These are phyloP conservation scores for Pissodes strobi DNA, from an alignment of 1,140 invertebrate genomes.

Conservation along the genomic window DNA sequence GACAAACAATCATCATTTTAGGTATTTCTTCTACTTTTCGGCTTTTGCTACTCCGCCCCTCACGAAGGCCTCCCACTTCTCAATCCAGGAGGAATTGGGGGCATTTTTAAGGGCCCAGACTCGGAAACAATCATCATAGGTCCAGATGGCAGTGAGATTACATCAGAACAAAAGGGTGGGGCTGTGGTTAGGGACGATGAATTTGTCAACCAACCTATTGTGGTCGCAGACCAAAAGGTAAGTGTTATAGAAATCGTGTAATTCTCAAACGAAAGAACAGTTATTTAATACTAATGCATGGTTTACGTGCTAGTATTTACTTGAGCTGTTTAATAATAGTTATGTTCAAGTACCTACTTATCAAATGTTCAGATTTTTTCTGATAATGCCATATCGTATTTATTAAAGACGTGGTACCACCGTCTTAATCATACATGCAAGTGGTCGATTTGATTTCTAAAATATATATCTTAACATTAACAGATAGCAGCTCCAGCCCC, in stretches of 20 bases:
- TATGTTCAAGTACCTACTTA: too few species aligned
- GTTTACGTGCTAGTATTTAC: too few species aligned
- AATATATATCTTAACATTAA: too few species aligned
- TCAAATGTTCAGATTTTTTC: too few species aligned
- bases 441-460: too few species aligned
- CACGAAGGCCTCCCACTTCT: conserved; percentile 27
- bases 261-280: conserved; percentile 4
- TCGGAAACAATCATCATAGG: conserved; percentile 50
- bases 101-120: conserved; percentile 47
- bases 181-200: conserved; percentile 28
- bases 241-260: neutral
- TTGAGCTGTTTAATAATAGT: too few species aligned
- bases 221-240: conserved; percentile 37
- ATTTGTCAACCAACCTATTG: conserved; percentile 34
- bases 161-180: conserved; percentile 43
- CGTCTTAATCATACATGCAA: too few species aligned
- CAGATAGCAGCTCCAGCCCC: too few species aligned
- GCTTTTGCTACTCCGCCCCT: conserved; percentile 15
- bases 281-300: too few species aligned
- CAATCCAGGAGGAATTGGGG: conserved; percentile 46
- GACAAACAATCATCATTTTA: conserved; percentile 6
- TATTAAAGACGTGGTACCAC: too few species aligned
- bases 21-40: conserved; percentile 38
- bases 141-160: conserved; percentile 50
- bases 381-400: too few species aligned